Evolutionary conservation across 2,888 invertebrate species (phyloP).

Genomic region (Heliconius ethilla): DNA sequence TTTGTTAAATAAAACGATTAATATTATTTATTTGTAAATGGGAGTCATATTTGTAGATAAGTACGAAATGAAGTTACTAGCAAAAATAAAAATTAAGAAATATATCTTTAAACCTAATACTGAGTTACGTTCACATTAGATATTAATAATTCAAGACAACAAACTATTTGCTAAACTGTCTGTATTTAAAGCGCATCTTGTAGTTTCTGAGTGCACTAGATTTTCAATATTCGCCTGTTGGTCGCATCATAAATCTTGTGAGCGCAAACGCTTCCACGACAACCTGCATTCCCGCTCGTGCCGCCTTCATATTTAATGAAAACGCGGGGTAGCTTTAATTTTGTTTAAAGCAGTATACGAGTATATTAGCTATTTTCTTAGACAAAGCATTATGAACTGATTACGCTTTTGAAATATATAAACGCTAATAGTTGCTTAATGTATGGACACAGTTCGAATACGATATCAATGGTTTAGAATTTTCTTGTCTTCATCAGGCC

Average conservation of each 20-base stretch:
- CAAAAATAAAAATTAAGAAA: background rate
- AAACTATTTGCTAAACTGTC: constrained; percentile 54
- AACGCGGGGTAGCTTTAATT: constrained; percentile 70
- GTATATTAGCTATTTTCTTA: constrained; percentile 47
- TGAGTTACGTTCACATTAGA: background rate
- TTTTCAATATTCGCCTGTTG: constrained; percentile 79
- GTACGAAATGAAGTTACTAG: too few species aligned
- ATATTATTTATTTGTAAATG: background rate
- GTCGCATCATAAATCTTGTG: constrained; percentile 75
- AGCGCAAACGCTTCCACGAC: constrained; percentile 64
- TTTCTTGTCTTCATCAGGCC: background rate
- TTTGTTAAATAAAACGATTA: constrained; percentile 3
- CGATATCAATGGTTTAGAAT: background rate
- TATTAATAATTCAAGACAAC: constrained; percentile 40
- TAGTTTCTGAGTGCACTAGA: constrained; percentile 68
- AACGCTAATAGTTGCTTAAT: background rate
- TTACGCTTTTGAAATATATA: constrained; percentile 18
- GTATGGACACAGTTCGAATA: background rate
- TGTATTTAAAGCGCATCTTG: constrained; percentile 66
- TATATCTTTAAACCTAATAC: background rate
- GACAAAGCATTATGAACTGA: constrained; percentile 33
- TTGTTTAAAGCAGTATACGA: constrained; percentile 51
- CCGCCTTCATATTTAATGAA: constrained; percentile 76
- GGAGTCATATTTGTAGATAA: too few species aligned
- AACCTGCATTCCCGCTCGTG: constrained; percentile 69